Conservation (phyloP, 2,113 vertebrate species). For the Monarcha castaneiventris region DNA sequence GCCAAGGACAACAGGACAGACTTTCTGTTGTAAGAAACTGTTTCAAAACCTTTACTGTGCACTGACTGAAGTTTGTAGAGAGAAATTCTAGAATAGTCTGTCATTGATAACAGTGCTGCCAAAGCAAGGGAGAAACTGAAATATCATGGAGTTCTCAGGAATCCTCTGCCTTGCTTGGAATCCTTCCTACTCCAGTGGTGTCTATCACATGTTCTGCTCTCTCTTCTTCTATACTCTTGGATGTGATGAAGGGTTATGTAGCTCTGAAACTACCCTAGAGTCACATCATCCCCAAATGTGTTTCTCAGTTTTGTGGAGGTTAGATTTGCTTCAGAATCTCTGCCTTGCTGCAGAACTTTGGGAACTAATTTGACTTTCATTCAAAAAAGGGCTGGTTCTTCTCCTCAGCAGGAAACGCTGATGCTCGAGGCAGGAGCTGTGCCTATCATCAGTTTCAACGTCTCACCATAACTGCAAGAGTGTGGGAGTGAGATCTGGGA, state of each 20-base stretch:
- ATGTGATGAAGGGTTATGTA: neutral
- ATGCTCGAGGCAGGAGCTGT: neutral
- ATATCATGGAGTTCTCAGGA: neutral
- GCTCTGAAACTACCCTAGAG: neutral
- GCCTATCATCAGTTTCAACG: neutral
- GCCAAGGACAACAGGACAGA: slow-evolving; percentile 30
- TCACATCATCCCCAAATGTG: neutral
- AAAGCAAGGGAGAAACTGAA: neutral
- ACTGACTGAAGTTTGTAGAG: neutral
- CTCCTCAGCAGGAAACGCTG: neutral
- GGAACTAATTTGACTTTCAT: neutral
- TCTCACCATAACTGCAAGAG: neutral
- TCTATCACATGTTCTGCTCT: neutral
- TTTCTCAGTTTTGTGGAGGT: neutral
- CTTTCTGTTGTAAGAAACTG: neutral
- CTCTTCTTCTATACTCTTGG: neutral
- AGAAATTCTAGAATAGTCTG: neutral
- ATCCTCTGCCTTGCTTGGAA: neutral
- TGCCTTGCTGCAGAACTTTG: neutral
- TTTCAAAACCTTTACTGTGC: neutral
- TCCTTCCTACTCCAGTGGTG: neutral
- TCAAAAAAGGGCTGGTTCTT: neutral
- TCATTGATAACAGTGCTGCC: neutral
- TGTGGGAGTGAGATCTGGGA: neutral
- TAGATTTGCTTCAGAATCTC: neutral